These are phyloP conservation scores for Clupea harengus DNA, from an alignment of 2,113 vertebrate genomes.

Conservation along the genomic window DNA sequence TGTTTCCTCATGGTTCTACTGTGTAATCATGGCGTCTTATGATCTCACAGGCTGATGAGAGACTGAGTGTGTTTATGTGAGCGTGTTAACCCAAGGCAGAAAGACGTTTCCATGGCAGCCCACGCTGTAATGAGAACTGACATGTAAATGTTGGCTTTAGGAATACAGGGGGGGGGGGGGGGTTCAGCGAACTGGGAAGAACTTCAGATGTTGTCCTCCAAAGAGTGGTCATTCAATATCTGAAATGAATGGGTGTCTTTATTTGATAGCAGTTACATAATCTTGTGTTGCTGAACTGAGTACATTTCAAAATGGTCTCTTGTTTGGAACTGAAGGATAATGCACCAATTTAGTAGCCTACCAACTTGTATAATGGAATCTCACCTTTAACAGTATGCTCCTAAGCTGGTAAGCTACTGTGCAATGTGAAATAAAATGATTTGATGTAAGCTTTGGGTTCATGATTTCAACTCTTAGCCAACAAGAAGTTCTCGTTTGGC, in stretches of 20 bases:
- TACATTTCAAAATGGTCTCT: background rate
- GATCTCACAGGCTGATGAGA: background rate
- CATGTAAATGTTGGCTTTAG: constrained; percentile 13
- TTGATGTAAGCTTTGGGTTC: background rate
- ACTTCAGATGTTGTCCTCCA: constrained; percentile 19
- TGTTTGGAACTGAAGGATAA: background rate
- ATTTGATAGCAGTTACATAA: background rate
- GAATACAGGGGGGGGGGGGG: background rate
- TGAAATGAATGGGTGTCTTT: background rate
- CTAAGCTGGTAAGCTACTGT: background rate
- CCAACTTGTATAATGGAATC: background rate
- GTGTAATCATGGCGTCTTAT: constrained; percentile 20
- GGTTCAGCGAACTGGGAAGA: background rate
- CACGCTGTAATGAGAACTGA: background rate
- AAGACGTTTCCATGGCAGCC: constrained; percentile 9
- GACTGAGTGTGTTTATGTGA: background rate
- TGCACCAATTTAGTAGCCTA: background rate
- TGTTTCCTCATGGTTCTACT: constrained; percentile 18
- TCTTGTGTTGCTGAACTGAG: background rate
- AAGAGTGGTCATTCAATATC: background rate
- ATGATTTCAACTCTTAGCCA: background rate
- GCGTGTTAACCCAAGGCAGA: background rate
- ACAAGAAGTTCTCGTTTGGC: background rate
- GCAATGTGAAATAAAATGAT: background rate
- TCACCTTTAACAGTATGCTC: background rate